Conservation (phyloP, 1,140 invertebrate species). For the Lepidotrigona ventralis region DNA sequence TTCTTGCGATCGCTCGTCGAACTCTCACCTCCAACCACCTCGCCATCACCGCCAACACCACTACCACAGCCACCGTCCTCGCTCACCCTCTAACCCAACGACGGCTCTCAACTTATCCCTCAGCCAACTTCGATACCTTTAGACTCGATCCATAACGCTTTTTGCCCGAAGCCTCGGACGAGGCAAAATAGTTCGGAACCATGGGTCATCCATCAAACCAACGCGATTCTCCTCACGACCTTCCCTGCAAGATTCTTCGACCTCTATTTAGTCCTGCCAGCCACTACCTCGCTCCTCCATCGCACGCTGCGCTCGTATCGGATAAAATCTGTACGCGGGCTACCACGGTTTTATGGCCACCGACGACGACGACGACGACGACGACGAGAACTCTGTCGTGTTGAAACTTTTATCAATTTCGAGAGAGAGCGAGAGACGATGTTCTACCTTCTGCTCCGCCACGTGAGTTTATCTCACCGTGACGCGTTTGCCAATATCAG, state of each 20-base stretch:
- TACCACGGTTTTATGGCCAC: conserved; percentile 13
- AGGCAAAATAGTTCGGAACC: conserved; percentile 65
- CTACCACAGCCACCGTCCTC: background rate
- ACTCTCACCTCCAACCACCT: conserved; percentile 59
- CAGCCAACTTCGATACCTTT: conserved; percentile 48
- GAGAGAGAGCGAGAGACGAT: background rate
- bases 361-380: conserved; percentile 2
- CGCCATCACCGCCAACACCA: background rate
- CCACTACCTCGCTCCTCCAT: background rate
- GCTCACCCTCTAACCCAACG: conserved; percentile 11
- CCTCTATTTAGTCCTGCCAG: conserved; percentile 51
- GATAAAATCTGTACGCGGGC: conserved; percentile 4
- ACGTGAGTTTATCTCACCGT: background rate
- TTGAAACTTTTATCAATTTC: conserved; percentile 43
- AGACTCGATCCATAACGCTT: conserved; percentile 63
- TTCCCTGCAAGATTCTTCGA: conserved; percentile 49
- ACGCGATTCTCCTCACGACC: conserved; percentile 54
- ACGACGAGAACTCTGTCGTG: conserved; percentile 15
- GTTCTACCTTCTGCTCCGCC: background rate
- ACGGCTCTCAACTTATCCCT: conserved; percentile 58
- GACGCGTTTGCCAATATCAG: conserved; percentile 30
- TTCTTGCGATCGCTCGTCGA: conserved; percentile 67
- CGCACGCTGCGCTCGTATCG: background rate
- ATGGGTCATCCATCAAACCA: conserved; percentile 64
- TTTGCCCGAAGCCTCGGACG: conserved; percentile 55